Evolutionary conservation across 2,113 vertebrate genomes (phyloP).

Genomic region (Esox niger): DNA sequence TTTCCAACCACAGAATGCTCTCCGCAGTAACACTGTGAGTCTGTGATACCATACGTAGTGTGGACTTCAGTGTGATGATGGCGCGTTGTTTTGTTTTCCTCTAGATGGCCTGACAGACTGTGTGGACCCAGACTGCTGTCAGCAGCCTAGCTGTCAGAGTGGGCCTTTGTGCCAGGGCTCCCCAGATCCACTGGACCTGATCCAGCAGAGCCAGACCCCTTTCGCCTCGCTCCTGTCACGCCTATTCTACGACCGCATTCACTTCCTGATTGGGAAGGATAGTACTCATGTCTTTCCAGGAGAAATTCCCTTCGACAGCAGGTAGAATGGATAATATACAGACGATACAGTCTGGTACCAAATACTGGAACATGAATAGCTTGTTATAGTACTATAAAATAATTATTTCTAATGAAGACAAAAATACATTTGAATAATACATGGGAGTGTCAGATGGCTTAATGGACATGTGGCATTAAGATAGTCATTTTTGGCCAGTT

Average conservation of each 20-base stretch:
- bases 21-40: neutral
- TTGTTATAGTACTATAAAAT: too few species aligned
- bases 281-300: slow-evolving; percentile 88
- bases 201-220: slow-evolving; percentile 83
- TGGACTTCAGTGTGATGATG: neutral
- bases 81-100: slow-evolving; percentile 30
- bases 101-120: slow-evolving; percentile 93
- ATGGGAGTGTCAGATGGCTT: too few species aligned
- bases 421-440: too few species aligned
- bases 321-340: slow-evolving; percentile 66
- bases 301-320: slow-evolving; percentile 91
- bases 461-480: too few species aligned
- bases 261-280: slow-evolving; percentile 90
- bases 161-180: slow-evolving; percentile 95
- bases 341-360: too few species aligned
- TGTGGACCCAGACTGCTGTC: slow-evolving; percentile 94
- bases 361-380: too few species aligned
- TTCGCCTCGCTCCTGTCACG: slow-evolving; percentile 55
- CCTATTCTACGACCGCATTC: slow-evolving; percentile 88
- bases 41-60: neutral
- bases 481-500: too few species aligned
- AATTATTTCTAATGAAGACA: too few species aligned
- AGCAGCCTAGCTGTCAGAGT: slow-evolving; percentile 86
- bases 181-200: slow-evolving; percentile 89
- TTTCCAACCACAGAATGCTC: neutral